Evolutionary conservation across 2,113 vertebrate genomes (phyloP).

Genomic region (Poicephalus meyeri): DNA sequence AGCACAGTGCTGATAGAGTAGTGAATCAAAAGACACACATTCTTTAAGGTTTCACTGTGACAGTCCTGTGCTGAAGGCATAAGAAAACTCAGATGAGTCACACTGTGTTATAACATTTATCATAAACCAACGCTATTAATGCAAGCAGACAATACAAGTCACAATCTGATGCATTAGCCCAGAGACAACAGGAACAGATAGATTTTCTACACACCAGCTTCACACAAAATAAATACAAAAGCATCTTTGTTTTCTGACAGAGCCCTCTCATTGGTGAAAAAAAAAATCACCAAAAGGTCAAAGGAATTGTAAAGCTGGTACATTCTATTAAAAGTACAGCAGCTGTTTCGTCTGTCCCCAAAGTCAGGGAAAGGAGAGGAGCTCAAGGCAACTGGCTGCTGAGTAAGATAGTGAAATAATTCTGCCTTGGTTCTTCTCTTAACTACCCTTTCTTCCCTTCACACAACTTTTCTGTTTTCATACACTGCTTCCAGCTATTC

Average conservation of each 20-base stretch:
- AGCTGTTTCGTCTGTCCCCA: background rate
- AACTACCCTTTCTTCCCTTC: background rate
- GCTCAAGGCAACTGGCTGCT: background rate
- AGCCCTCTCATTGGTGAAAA: background rate
- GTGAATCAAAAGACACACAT: background rate
- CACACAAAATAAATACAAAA: constrained; percentile 31
- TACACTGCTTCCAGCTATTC: background rate
- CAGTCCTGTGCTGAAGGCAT: background rate
- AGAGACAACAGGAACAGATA: constrained; percentile 39
- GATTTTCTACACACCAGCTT: constrained; percentile 22
- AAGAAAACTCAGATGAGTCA: background rate
- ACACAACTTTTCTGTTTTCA: background rate
- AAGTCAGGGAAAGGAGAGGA: background rate
- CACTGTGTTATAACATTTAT: background rate
- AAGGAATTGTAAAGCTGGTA: background rate
- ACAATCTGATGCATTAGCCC: background rate
- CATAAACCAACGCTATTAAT: constrained; percentile 22
- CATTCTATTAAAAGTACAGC: constrained; percentile 23
- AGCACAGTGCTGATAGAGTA: background rate
- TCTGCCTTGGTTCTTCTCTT: background rate
- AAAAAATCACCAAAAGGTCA: constrained; percentile 11
- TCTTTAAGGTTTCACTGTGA: background rate
- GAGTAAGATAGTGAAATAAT: background rate
- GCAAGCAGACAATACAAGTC: background rate
- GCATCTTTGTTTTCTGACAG: background rate